Percentiles rank a stretch among this genome's conserved stretches.
Conservation (phyloP, 2,113 vertebrate species). For the Tenebrosternarchus preto region DNA sequence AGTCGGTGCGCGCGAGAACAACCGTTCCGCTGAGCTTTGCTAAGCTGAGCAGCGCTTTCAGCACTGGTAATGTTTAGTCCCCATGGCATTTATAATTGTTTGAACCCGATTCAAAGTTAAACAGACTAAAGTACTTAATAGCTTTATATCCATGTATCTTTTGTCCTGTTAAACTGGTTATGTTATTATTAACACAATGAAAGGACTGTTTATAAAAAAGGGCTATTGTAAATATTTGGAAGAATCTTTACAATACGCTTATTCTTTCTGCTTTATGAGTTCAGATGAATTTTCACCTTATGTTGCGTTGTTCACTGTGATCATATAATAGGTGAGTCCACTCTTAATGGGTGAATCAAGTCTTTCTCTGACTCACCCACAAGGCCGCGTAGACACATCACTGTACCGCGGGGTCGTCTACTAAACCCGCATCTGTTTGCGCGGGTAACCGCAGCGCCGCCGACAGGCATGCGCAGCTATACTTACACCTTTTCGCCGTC, state of each 20-base stretch:
- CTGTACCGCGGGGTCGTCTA: constrained; percentile 40
- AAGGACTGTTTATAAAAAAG: too few relatives aligned
- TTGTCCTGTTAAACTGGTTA: constrained; percentile 4
- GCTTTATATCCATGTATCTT: not conserved
- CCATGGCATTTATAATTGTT: too few relatives aligned
- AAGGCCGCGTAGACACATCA: constrained; percentile 23
- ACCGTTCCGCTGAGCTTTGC: too few relatives aligned
- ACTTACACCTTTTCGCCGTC: constrained; percentile 36
- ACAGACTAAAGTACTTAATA: not conserved
- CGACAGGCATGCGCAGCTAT: constrained; percentile 34
- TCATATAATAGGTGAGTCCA: constrained; percentile 20
- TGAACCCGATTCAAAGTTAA: not conserved
- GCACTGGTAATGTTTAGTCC: not conserved
- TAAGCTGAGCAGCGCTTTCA: not conserved
- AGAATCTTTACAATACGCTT: not conserved
- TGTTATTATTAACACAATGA: not conserved
- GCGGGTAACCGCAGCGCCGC: constrained; percentile 33
- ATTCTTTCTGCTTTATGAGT: not conserved
- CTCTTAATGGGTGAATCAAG: constrained; percentile 10
- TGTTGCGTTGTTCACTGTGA: not conserved
- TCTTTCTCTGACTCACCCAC: constrained; percentile 35
- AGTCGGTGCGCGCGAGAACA: not conserved
- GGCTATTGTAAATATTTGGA: too few relatives aligned
- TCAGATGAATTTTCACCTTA: not conserved
- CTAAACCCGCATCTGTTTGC: constrained; percentile 48